Evolutionary conservation across 1,140 invertebrate species (phyloP).

Genomic region (Armadillidium nasatum): DNA sequence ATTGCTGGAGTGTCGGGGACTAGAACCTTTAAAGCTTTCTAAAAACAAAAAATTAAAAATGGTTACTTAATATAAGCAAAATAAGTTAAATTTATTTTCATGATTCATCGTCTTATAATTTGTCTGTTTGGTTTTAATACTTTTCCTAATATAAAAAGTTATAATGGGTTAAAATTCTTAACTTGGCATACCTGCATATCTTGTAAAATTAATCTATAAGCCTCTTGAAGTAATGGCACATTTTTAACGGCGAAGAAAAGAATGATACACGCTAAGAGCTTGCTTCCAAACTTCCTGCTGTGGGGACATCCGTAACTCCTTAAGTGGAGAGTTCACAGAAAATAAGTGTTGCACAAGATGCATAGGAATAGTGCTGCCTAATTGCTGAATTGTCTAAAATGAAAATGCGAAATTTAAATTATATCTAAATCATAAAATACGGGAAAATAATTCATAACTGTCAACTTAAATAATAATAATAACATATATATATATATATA

Average conservation of each 20-base stretch:
- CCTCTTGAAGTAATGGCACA: constrained; percentile 80
- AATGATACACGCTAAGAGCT: constrained; percentile 70
- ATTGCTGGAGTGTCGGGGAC: constrained; percentile 56
- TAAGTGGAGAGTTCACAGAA: constrained; percentile 62
- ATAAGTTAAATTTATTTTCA: no score
- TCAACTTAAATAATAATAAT: no score
- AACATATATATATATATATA: no score
- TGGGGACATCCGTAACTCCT: constrained; percentile 60
- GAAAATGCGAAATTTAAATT: no score
- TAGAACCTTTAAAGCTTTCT: constrained; percentile 60
- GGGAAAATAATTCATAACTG: no score
- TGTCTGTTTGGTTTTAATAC: no score
- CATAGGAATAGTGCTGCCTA: constrained; percentile 68
- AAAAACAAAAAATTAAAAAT: no score
- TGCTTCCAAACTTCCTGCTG: constrained; percentile 60
- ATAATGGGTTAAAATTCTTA: no score
- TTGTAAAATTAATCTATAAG: constrained; percentile 61
- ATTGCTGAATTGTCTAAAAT: constrained; percentile 58
- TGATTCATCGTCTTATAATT: no score
- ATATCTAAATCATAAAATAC: no score
- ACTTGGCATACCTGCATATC: constrained; percentile 49
- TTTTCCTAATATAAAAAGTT: no score
- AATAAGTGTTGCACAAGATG: constrained; percentile 71
- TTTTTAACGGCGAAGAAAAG: constrained; percentile 79
- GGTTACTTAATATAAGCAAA: no score